Base-by-base conservation (phyloP, 2,888 invertebrate species). In the Mythimna albipuncta region DNA sequence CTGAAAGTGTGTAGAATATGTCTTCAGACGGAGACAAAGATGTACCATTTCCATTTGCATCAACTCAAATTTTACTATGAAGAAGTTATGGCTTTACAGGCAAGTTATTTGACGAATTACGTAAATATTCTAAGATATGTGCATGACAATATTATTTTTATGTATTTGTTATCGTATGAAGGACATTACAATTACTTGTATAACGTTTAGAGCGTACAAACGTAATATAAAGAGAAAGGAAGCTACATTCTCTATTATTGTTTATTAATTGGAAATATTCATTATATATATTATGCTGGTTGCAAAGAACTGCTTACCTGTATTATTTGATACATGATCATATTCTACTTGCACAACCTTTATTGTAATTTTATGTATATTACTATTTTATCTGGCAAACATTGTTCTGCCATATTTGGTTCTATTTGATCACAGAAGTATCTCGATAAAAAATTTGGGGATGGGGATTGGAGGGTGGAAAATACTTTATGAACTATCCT, bases 1-100 rank as follows among this genome's bases (percentile, higher is more conserved):
- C 62, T 92, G 32, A 91, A 91, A 87, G 89, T 93, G 77, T 94
- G 94, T 74, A 88, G 94, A 71, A 92, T 94, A 84, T 94, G 94
- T 67, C 86, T 94, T 62, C 85, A 87, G 35, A 92, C 91, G 2
- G 90, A 91, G 41, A 84, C 86, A 10, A 94, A 92, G 83, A 85
- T 91, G 72, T 94, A 91, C 72, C 87, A 90, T 75, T 89, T 86
- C 64, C 87, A 92, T 84, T 85, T 83, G 75, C 91, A 85, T 87
- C 88, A 91, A 66, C 85, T 94, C 0, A 92, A 91, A 79, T 89
- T 88, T 21, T 92, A 91, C 82, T 94, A 94, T 76, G 94, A 94
- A 88, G 93, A 93, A 89, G 87, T 94, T 62, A 89, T 92, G 83
- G 89, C 89, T 64, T 76, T 88, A 71, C 88, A 89, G 85, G 94